Conservation (phyloP, 2,888 invertebrate species). For the Gastracanthus pulcherrimus region DNA sequence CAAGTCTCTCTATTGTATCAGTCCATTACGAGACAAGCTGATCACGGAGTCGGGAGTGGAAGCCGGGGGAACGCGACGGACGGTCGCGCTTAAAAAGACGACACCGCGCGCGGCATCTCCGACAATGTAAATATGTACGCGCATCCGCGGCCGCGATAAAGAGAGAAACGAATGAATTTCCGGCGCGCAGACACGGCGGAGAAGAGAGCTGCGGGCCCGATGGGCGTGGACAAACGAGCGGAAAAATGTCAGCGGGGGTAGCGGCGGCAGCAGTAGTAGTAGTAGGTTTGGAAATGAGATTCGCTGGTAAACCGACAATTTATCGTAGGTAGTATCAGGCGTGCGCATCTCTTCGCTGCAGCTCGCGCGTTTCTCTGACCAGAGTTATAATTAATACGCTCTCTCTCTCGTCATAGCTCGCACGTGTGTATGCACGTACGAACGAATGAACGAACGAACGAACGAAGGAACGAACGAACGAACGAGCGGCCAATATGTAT, state of each 20-base stretch:
- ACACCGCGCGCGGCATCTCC: conserved; percentile 8
- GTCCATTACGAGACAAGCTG: no score
- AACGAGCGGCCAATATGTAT: conserved; percentile 52
- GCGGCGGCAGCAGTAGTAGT: conserved; percentile 15
- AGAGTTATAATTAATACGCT: conserved; percentile 77
- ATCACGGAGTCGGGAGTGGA: no score
- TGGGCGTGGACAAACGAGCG: conserved; percentile 69
- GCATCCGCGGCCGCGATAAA: not conserved
- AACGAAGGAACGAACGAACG: not conserved
- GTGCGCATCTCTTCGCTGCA: conserved; percentile 72
- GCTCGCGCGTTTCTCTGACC: conserved; percentile 71
- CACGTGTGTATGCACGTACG: conserved; percentile 12
- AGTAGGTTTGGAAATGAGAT: conserved; percentile 75
- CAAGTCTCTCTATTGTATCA: no score
- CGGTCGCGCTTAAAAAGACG: conserved; percentile 52
- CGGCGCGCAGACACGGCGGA: not conserved
- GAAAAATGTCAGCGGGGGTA: conserved; percentile 67
- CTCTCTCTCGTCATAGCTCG: conserved; percentile 59
- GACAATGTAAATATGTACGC: conserved; percentile 27
- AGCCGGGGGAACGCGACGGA: not conserved
- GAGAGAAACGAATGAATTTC: conserved; percentile 39
- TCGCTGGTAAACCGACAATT: conserved; percentile 78
- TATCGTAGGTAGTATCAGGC: conserved; percentile 74
- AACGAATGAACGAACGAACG: conserved; percentile 46
- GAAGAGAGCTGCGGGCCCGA: conserved; percentile 55